phyloP scores from a whole-genome alignment of 2,797 vertebrate species.

The Hipposideros larvatus region DNA sequence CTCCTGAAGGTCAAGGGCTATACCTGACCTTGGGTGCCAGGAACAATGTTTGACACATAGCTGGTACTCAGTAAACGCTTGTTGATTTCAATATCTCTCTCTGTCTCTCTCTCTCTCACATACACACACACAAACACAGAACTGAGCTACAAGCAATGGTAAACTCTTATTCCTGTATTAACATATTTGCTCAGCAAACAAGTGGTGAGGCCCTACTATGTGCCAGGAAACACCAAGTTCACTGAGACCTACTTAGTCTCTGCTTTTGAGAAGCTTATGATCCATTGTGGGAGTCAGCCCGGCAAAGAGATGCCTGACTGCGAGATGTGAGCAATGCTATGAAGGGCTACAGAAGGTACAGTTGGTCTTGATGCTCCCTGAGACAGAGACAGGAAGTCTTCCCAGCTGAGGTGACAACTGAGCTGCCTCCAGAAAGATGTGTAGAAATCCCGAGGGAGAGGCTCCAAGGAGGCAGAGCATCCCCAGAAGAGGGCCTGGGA shows the following conservation, averaged over 20 bases:
- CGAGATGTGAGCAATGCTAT: background rate
- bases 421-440: background rate
- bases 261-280: background rate
- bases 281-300: accelerated
- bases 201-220: too few species aligned
- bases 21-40: background rate
- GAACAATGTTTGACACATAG: background rate
- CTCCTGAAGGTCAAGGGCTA: background rate
- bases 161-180: accelerated
- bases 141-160: background rate
- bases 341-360: accelerated
- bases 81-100: background rate
- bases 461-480: background rate
- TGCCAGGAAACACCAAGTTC: background rate
- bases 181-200: background rate
- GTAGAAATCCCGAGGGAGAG: background rate
- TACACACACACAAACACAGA: background rate
- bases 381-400: background rate
- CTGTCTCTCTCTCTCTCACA: background rate
- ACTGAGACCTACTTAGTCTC: background rate
- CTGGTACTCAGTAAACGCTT: background rate
- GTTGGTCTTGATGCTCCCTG: background rate
- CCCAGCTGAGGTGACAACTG: background rate
- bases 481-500: background rate
- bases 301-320: background rate